These are phyloP conservation scores for Autographa pulchrina DNA, from an alignment of 2,888 invertebrate species.

Conservation along the genomic window DNA sequence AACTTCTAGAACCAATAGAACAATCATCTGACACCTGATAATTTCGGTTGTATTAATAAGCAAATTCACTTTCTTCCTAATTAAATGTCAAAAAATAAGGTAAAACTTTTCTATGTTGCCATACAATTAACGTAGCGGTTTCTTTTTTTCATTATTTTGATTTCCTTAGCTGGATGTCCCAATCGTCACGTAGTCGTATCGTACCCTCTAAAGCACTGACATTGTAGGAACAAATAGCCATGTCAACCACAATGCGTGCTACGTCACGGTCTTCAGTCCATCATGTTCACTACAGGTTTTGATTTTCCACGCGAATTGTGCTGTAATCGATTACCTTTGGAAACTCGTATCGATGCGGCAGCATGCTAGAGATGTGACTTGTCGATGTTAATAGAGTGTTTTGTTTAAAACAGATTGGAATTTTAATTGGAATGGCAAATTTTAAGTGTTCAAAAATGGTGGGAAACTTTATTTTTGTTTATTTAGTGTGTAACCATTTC, in stretches of 20 bases:
- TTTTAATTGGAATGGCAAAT: neutral
- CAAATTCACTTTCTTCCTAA: no score
- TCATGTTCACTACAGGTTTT: constrained; percentile 66
- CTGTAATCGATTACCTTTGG: constrained; percentile 56
- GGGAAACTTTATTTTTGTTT: no score
- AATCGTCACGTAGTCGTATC: constrained; percentile 28
- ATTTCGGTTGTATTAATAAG: no score
- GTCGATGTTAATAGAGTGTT: neutral
- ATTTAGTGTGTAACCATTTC: neutral
- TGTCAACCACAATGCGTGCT: constrained; percentile 74
- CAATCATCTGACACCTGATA: no score
- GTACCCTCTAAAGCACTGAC: constrained; percentile 31
- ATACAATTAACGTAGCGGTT: no score
- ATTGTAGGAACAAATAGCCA: constrained; percentile 67
- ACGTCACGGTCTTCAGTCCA: constrained; percentile 69
- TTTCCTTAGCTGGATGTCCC: neutral
- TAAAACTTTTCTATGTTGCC: no score
- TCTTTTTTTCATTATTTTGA: no score
- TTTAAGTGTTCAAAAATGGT: neutral
- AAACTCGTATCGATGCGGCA: constrained; percentile 30
- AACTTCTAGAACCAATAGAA: no score
- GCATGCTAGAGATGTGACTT: constrained; percentile 29
- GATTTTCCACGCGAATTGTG: constrained; percentile 63
- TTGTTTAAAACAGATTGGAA: neutral
- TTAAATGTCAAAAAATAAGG: no score